Evolutionary conservation across 2,113 vertebrate genomes (phyloP).

Genomic region (Seriola quinqueradiata): DNA sequence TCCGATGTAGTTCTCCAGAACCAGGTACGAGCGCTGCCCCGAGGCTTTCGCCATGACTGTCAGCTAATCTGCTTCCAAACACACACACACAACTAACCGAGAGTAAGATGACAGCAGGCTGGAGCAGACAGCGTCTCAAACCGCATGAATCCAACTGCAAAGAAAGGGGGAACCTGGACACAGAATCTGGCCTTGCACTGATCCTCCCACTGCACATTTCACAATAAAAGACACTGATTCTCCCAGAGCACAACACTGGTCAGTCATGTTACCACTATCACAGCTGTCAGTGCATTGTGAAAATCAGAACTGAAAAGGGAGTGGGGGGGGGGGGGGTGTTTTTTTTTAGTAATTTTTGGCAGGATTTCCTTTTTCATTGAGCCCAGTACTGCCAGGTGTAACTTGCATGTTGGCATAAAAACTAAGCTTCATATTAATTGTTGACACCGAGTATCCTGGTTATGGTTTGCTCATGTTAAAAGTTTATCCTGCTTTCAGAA

Average conservation of each 20-base stretch:
- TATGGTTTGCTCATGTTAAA: no score
- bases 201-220: constrained; percentile 39
- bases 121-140: not conserved
- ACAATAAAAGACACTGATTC: not conserved
- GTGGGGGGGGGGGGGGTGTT: no score
- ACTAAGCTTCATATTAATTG: no score
- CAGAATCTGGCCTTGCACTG: not conserved
- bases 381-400: no score
- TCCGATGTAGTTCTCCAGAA: constrained; percentile 94
- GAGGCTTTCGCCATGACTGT: constrained; percentile 69
- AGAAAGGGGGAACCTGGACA: not conserved
- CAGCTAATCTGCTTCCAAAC: not conserved
- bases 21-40: constrained; percentile 74
- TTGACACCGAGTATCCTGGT: no score
- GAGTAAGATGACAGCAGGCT: not conserved
- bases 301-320: not conserved
- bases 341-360: no score
- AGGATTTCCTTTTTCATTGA: no score
- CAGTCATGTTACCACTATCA: not conserved
- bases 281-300: not conserved
- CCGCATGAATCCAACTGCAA: not conserved
- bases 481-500: no score
- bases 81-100: not conserved
- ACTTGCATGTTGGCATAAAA: no score
- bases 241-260: not conserved